phyloP scores from a whole-genome alignment of 2,888 invertebrate species.

The Taenaris catops region DNA sequence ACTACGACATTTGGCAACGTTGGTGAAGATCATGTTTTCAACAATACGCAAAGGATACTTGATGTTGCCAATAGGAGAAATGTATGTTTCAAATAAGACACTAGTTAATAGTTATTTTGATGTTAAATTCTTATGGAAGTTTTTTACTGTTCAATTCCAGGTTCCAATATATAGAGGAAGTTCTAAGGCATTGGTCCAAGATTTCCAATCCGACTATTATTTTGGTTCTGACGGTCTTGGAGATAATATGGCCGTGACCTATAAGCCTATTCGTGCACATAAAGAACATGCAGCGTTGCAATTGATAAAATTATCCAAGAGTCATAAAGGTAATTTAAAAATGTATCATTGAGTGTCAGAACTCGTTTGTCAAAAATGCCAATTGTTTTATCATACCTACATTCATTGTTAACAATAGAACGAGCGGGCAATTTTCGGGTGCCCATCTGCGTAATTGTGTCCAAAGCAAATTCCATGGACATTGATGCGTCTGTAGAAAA shows the following conservation, averaged over 20 bases:
- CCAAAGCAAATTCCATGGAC: too few species aligned
- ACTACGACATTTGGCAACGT: constrained; percentile 36
- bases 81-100: too few species aligned
- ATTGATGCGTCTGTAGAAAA: too few species aligned
- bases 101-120: too few species aligned
- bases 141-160: constrained; percentile 43
- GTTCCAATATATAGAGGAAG: constrained; percentile 83
- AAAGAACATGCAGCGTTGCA: constrained; percentile 76
- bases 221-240: constrained; percentile 80
- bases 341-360: too few species aligned
- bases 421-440: too few species aligned
- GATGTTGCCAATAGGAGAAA: constrained; percentile 28
- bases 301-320: constrained; percentile 53
- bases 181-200: constrained; percentile 44
- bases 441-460: too few species aligned
- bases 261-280: constrained; percentile 47
- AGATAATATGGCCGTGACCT: constrained; percentile 69
- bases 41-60: constrained; percentile 32
- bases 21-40: constrained; percentile 30
- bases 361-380: too few species aligned
- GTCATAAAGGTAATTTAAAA: constrained; percentile 31
- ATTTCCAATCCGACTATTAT: constrained; percentile 33
- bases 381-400: too few species aligned
- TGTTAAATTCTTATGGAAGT: too few species aligned
- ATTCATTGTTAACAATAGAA: too few species aligned